Evolutionary conservation across 2,113 vertebrate genomes (phyloP).

Genomic region (Ailurus styani): DNA sequence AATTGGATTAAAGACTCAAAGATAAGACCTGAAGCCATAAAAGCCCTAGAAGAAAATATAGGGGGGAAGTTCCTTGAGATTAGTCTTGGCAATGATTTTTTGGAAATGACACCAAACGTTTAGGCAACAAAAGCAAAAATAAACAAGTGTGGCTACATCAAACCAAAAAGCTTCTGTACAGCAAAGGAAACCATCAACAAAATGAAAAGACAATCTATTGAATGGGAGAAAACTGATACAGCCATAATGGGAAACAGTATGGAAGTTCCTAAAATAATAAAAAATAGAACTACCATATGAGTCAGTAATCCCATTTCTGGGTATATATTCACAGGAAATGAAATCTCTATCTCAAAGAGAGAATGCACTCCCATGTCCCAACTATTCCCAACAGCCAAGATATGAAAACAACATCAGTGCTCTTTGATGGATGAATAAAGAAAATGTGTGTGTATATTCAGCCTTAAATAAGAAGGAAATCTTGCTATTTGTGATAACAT

Average conservation of each 20-base stretch:
- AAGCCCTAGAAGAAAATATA: neutral
- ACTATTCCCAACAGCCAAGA: neutral
- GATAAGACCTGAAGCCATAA: neutral
- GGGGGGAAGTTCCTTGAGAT: neutral
- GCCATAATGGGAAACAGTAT: neutral
- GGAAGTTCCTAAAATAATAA: neutral
- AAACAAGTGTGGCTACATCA: neutral
- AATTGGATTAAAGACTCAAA: neutral
- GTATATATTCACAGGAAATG: neutral
- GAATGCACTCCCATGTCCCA: neutral
- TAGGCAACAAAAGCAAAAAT: neutral
- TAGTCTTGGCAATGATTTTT: neutral
- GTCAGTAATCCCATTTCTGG: neutral
- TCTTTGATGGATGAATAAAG: neutral
- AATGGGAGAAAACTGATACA: neutral
- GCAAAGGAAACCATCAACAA: neutral
- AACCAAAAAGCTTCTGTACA: neutral
- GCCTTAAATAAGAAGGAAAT: neutral
- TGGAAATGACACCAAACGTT: neutral
- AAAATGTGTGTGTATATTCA: neutral
- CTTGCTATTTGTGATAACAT: neutral
- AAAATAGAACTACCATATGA: neutral
- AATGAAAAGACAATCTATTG: neutral
- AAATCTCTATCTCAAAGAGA: neutral
- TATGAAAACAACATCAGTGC: neutral